These are phyloP conservation scores for Plecturocebus donacophilus DNA, from an alignment of 2,113 vertebrate genomes.

Conservation along the genomic window DNA sequence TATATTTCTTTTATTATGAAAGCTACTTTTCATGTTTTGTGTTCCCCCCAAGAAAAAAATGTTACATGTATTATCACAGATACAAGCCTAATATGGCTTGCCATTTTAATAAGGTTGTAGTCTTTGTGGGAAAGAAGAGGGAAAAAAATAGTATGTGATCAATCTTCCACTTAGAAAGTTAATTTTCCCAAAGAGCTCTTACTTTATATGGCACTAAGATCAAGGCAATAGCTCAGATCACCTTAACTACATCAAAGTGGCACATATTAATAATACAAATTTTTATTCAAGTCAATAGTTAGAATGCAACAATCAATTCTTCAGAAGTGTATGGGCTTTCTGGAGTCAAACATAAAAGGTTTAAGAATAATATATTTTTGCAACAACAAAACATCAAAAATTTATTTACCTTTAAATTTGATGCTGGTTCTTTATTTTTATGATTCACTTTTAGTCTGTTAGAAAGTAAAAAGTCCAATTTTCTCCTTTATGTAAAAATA, in stretches of 20 bases:
- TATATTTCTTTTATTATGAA: conserved; percentile 11
- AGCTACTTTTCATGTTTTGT: background rate
- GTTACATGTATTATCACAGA: background rate
- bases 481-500: conserved; percentile 19
- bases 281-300: conserved; percentile 14
- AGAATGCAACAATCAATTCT: background rate
- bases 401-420: background rate
- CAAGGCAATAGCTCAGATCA: background rate
- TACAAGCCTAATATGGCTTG: background rate
- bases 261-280: background rate
- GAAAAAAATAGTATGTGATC: background rate
- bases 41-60: background rate
- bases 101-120: background rate
- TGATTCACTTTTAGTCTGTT: conserved; percentile 2
- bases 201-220: conserved; percentile 3
- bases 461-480: background rate
- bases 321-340: background rate
- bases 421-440: background rate
- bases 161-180: background rate
- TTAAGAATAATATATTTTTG: conserved; percentile 30
- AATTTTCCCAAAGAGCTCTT: conserved; percentile 2
- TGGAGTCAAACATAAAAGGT: background rate
- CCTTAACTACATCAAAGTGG: background rate
- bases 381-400: background rate
- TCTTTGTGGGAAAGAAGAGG: background rate